These are phyloP conservation scores for Myopa tessellatipennis DNA, from an alignment of 2,888 invertebrate genomes.

Conservation along the genomic window DNA sequence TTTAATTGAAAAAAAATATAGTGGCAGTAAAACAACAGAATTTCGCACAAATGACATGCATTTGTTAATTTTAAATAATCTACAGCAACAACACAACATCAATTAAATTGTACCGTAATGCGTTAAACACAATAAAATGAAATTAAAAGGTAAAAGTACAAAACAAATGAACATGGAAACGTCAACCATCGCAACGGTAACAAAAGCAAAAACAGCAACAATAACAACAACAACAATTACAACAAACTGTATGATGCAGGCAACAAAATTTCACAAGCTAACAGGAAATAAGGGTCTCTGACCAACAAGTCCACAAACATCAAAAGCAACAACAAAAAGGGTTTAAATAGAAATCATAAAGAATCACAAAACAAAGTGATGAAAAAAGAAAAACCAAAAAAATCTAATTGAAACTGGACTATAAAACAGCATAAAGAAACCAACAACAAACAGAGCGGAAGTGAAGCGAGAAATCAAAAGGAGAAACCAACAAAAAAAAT, in stretches of 20 bases:
- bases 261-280: constrained; percentile 22
- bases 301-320: constrained; percentile 29
- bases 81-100: constrained; percentile 4
- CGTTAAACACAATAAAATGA: constrained; percentile 25
- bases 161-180: neutral
- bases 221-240: constrained; percentile 4
- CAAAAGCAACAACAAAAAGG: constrained; percentile 3
- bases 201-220: neutral
- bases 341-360: too few species aligned
- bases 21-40: too few species aligned
- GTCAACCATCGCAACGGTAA: neutral
- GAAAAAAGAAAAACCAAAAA: constrained; percentile 24
- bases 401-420: constrained; percentile 34
- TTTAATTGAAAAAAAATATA: neutral
- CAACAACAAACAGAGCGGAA: constrained; percentile 30
- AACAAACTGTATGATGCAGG: neutral
- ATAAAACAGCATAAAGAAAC: neutral
- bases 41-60: neutral
- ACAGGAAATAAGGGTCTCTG: constrained; percentile 42
- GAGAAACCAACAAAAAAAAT: constrained; percentile 1
- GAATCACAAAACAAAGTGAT: neutral
- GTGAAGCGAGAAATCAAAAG: constrained; percentile 26
- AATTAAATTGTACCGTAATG: constrained; percentile 17
- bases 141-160: neutral
- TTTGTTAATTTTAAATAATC: constrained; percentile 6